These are phyloP conservation scores for Poecile atricapillus DNA, from an alignment of 2,113 vertebrate genomes.

Conservation along the genomic window DNA sequence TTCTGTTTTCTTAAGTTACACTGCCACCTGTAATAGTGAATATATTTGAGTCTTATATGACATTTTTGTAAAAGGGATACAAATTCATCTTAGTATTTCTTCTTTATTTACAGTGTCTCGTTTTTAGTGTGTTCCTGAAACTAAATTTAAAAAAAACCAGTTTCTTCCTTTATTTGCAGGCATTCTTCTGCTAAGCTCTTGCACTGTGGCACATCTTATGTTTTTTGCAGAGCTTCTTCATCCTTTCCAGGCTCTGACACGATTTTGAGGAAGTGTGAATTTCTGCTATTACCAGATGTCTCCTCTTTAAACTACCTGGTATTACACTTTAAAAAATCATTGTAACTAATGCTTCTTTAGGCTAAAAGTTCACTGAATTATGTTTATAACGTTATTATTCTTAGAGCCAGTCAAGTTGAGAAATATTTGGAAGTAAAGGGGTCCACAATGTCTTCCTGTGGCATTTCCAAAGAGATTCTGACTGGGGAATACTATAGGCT, in stretches of 20 bases:
- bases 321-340: not conserved
- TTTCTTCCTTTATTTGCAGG: not conserved
- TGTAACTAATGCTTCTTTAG: not conserved
- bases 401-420: not conserved
- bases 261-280: slow-evolving; percentile 36
- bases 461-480: not conserved
- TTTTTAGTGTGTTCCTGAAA: not conserved
- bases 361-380: not conserved
- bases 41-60: not conserved
- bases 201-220: not conserved
- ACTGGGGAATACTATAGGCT: not conserved
- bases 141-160: not conserved
- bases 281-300: slow-evolving; percentile 6
- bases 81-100: not conserved
- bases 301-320: not conserved
- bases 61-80: not conserved
- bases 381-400: not conserved
- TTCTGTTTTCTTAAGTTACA: not conserved
- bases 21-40: not conserved
- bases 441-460: not conserved
- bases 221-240: not conserved
- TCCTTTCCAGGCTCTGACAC: not conserved
- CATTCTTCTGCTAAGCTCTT: not conserved
- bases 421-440: not conserved
- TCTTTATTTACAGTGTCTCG: not conserved